Evolutionary conservation across 37 sponge, comb jelly and placozoan species (phyloP).

Genomic region (Geodia barretti): DNA sequence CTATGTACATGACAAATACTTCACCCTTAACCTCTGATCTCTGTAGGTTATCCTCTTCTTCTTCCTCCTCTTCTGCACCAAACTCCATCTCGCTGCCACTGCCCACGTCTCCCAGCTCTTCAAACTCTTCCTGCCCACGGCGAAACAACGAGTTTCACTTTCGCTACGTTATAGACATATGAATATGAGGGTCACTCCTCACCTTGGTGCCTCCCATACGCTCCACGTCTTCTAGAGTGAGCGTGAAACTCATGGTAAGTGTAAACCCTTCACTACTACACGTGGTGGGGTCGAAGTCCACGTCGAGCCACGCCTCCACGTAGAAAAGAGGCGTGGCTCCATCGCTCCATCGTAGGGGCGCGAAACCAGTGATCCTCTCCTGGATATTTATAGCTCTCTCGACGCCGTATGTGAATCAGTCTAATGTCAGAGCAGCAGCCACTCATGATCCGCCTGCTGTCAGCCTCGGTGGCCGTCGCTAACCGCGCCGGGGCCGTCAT

Average conservation of each 20-base stretch:
- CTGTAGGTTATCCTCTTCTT: background rate
- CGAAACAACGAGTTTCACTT: no score
- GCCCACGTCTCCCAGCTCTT: conserved; percentile 21
- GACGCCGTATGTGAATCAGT: background rate
- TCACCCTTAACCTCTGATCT: background rate
- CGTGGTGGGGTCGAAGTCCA: background rate
- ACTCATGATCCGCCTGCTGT: conserved; percentile 75
- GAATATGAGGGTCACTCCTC: background rate
- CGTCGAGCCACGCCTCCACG: background rate
- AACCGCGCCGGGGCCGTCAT: conserved; percentile 76
- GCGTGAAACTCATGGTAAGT: no score
- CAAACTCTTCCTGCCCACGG: conserved; percentile 51
- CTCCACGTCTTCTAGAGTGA: conserved; percentile 30
- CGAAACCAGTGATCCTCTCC: background rate
- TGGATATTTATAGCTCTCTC: background rate
- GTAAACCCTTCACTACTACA: background rate
- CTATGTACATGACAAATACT: background rate
- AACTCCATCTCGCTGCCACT: conserved; percentile 43
- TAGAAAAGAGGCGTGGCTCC: background rate
- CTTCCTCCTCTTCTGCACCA: background rate
- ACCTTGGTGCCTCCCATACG: conserved; percentile 67
- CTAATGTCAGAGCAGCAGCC: conserved; percentile 40
- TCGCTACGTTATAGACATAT: no score
- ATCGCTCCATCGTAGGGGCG: no score
- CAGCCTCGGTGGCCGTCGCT: conserved; percentile 77